Base-by-base conservation (phyloP, 2,113 vertebrate genomes). In the Rhadina sibilatrix region DNA sequence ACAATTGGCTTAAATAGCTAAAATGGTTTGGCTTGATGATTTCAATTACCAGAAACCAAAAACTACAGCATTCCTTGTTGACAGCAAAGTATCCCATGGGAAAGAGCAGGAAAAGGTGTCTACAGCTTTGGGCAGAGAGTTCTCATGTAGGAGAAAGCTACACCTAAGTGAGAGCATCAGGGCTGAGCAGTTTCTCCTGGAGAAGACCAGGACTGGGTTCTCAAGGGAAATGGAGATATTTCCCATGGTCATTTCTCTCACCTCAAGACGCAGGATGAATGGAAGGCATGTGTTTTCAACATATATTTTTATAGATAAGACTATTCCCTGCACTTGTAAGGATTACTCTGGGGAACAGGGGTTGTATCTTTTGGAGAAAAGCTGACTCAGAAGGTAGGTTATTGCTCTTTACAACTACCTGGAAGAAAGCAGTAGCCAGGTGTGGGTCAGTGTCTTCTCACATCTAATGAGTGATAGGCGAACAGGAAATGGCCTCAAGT, bases 381-480 rank as follows among this genome's bases (percentile, higher is more conserved):
- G 9, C 7, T 54, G 53, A 19, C 14, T 61, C 40, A 53, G 9
- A 16, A 53, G 5, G 11, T 44, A 47, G 9, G 2, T n/a, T 66
- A 30, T 75, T 66, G 9, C 23, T n/a, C 10, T 60, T 11, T 21
- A 40, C 52, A 44, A 5, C 4, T n/a, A 17, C 13, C 7, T 28
- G 30, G 35, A 38, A 40, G 38, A n/a, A 83, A 11, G 13, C 15
- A n/a, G 20, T n/a, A 53, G 7, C 23, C 38, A 60, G 13, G 14
- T 40, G 11, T 17, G 28, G 13, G 24, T 40, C 28, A 60, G 13
- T 22, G 11, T 61, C 24, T 35, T 69, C 30, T 40, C n/a, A 53
- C 11, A 15, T 25, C 5, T 19, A 68, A 53, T 1, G 8, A 47
- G 16, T 0, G 0, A 47, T 13, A 63, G 11, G 14, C 21, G 30